phyloP scores from a whole-genome alignment of 2,888 invertebrate species.

The Myopa testacea region DNA sequence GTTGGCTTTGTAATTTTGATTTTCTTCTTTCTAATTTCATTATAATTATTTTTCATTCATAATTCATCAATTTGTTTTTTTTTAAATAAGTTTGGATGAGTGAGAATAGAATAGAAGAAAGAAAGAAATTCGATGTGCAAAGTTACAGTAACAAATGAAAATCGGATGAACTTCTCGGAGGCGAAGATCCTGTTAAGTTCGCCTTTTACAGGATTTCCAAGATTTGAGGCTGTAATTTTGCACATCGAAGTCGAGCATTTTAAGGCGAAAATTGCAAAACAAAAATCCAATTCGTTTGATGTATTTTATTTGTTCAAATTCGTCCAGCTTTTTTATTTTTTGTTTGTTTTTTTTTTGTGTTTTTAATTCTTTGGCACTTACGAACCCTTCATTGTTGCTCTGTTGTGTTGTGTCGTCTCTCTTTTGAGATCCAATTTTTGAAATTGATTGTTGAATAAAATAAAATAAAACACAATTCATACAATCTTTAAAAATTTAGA shows the following conservation, averaged over 20 bases:
- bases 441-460: too few species aligned
- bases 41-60: constrained; percentile 13
- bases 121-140: constrained; percentile 46
- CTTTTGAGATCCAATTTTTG: constrained; percentile 37
- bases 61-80: constrained; percentile 41
- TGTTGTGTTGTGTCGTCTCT: constrained; percentile 12
- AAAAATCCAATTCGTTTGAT: constrained; percentile 65
- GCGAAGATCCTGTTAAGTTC: neutral
- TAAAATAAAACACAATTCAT: too few species aligned
- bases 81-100: constrained; percentile 27
- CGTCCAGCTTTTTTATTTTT: neutral
- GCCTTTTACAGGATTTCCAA: neutral
- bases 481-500: neutral
- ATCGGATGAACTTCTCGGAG: neutral
- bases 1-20: constrained; percentile 12
- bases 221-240: constrained; percentile 27
- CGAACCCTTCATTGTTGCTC: constrained; percentile 29
- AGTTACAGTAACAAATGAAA: constrained; percentile 49
- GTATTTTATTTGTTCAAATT: too few species aligned
- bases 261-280: constrained; percentile 67
- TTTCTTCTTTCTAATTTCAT: constrained; percentile 20
- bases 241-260: constrained; percentile 32
- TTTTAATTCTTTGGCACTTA: constrained; percentile 42
- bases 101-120: constrained; percentile 2
- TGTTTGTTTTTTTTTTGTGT: constrained; percentile 10